Conservation (phyloP, 2,797 vertebrate species). For the Phataginus tetradactyla region DNA sequence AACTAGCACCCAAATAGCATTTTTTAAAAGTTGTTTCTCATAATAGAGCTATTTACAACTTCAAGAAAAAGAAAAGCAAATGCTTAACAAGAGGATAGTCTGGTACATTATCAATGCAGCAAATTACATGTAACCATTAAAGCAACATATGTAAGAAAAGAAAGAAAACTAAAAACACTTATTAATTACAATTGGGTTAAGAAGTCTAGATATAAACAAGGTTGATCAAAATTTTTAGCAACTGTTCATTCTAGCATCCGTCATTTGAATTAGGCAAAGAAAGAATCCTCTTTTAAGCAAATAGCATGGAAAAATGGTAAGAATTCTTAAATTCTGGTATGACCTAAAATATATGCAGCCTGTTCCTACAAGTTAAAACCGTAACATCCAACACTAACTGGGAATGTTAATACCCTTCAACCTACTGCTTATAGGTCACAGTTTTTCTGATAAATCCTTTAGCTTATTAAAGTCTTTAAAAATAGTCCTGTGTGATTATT, state of each 20-base stretch:
- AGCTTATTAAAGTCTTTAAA: neutral
- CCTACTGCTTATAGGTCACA: neutral
- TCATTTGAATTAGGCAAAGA: neutral
- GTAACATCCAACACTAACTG: neutral
- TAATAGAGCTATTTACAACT: neutral
- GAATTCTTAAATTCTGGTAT: constrained; percentile 4
- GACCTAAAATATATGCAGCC: neutral
- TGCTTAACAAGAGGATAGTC: neutral
- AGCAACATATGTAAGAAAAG: neutral
- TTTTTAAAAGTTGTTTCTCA: neutral
- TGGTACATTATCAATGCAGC: neutral
- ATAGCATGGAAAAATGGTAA: neutral
- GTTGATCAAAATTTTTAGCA: constrained; percentile 7
- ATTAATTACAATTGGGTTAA: neutral
- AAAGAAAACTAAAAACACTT: neutral
- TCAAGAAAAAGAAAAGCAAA: constrained; percentile 16
- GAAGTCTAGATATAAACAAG: neutral
- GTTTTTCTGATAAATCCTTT: neutral
- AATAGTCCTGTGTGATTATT: neutral
- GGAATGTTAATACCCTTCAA: neutral
- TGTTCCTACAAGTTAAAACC: constrained; percentile 4
- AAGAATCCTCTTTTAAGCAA: constrained; percentile 29
- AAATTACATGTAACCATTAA: neutral
- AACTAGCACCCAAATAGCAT: neutral
- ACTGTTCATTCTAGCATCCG: neutral